Evolutionary conservation across 2,888 invertebrate species (phyloP), one percentile per base, ranked within the genome.

Genomic region (Tetragnatha montana): DNA sequence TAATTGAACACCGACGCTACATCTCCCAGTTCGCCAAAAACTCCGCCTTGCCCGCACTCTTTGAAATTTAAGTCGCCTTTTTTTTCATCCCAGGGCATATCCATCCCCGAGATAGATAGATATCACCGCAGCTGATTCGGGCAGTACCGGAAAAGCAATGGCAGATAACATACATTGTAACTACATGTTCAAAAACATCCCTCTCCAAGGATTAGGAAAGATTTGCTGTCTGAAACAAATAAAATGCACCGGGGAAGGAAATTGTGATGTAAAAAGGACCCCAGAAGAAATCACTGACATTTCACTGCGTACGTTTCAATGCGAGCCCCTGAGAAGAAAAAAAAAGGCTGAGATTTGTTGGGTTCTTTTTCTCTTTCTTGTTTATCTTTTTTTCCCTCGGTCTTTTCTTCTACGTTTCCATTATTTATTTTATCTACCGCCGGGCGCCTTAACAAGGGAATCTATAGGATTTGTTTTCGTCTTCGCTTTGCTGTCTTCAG

Each of bases 401-500:
- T 69, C 22, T 79, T 51, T 87, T 68, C 75, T 87, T 68, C n/a
- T n/a, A n/a, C 50, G n/a, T 70, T 22, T 75, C 70, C 71, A 81
- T 87, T 82, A 87, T 87, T 87, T 87, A 82, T 82, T 87, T 87
- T 87, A 76, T 81, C 81, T 75, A 51, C 71, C 49, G 22, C 50
- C 75, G 71, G 35, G 51, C 74, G 10, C 76, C 74, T 70, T 81
- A 71, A 82, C 81, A 87, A 87, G 87, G 76, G 81, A 70, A 87
- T 87, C 76, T 21, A 51, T 71, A 70, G 75, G 2, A 50, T 70
- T 21, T 87, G 12, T 60, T 17, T 60, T 60, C 17, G 14, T 60
- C 17, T 60, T 60, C 60, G 4, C 35, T 35, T 4, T 81, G 50
- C 76, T 76, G 51, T 82, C 81, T 71, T 80, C 35, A 50, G 22